Conservation (phyloP, 2,888 invertebrate species). For the Pyrgus malvae region DNA sequence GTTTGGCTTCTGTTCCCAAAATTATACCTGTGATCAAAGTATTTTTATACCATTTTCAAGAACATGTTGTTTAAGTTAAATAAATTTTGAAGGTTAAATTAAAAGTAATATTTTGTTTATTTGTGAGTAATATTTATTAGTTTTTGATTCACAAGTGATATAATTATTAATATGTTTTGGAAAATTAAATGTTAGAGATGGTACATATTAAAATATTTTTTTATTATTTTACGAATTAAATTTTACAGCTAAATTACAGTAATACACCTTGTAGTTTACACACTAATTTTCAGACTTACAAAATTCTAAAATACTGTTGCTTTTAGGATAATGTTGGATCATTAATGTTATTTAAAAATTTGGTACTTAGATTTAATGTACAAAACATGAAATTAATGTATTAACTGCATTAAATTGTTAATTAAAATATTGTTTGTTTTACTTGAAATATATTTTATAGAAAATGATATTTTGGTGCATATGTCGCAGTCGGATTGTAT, state of each 20-base stretch:
- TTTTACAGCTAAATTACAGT: too few species aligned
- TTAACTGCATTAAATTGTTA: constrained; percentile 70
- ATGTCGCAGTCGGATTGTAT: too few species aligned
- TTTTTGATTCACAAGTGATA: neutral
- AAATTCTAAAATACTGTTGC: constrained; percentile 44
- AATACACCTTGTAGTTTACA: constrained; percentile 4
- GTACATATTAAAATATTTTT: too few species aligned
- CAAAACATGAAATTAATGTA: constrained; percentile 72
- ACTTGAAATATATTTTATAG: neutral
- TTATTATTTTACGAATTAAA: too few species aligned
- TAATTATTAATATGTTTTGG: too few species aligned
- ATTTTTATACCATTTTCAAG: constrained; percentile 2
- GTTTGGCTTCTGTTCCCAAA: neutral
- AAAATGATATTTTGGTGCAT: too few species aligned
- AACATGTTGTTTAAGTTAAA: constrained; percentile 1
- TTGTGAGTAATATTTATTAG: neutral
- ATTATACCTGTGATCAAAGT: constrained; percentile 2
- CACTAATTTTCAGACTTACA: constrained; percentile 14
- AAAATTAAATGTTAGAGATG: too few species aligned
- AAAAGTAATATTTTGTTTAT: neutral
- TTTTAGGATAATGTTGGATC: constrained; percentile 51
- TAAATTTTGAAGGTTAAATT: constrained; percentile 4
- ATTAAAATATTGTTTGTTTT: constrained; percentile 39
- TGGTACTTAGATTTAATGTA: constrained; percentile 70
- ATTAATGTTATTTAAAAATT: constrained; percentile 52